Evolutionary conservation across 2,113 vertebrate genomes (phyloP), one percentile per base, ranked within the genome.

Genomic region (Tor tambroides): DNA sequence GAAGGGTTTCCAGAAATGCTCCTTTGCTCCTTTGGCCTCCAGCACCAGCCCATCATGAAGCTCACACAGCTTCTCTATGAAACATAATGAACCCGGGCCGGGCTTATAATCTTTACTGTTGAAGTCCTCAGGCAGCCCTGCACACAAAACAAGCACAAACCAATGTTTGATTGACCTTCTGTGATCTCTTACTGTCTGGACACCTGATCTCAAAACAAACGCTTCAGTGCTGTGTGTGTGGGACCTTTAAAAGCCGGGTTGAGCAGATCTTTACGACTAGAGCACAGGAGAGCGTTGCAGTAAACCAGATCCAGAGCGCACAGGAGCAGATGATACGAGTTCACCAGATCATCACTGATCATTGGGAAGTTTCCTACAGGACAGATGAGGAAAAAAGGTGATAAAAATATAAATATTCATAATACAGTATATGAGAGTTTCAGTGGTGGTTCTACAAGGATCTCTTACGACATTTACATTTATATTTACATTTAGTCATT

Each of bases 1-100:
- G 85, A 98, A 98, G 0, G 98, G 97, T 87, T 99, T 99, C 98
- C 98, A 99, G 92, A 98, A 99, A 91, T 99, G 98, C 51, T 98
- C 97, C 85, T 98, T 99, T 89, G 98, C 97, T 15, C 97, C 97
- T 90, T 99, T 99, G 74, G 97, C 98, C 92, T 99, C 98, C 89
- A 99, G 94, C 87, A 98, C 96, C 72, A 98, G 93, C 21, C 97
- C 98, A 6, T 97, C 96, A 35, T 98, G 96, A 69, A 97, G 93
- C 9, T 95, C 95, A 88, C 98, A 99, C 85, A 99, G 95, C 81
- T 95, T 95, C 90, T 98, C 96, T 77, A 99, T 96, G 92, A 97
- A 96, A 92, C 98, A 99, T 28, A 94, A 92, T 3, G 97, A 95
- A 2, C 96, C 96, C 0, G 94, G 54, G 0, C 93, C 93, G 7